A percentile compares a stretch with the other conserved stretches of the same genome.
These are phyloP conservation scores for Dipodomys spectabilis DNA, from an alignment of 2,113 vertebrate genomes.

Conservation along the genomic window DNA sequence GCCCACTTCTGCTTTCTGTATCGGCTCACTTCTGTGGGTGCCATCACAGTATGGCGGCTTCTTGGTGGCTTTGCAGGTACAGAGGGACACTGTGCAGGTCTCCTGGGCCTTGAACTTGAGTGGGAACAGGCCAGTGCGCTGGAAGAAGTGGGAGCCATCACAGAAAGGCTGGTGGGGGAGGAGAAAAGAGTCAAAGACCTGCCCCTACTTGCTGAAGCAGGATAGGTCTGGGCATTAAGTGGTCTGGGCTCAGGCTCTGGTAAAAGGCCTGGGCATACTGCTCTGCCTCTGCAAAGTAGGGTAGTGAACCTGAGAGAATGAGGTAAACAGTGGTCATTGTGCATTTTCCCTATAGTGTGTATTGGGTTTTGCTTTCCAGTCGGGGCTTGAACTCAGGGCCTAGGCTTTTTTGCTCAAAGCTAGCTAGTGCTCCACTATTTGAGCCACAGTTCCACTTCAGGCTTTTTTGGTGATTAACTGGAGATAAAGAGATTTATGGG, in stretches of 20 bases:
- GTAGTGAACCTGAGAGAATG: neutral
- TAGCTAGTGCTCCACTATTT: no score
- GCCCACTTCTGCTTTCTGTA: slow-evolving; percentile 74
- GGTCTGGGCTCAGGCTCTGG: neutral
- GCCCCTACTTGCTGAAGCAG: no score
- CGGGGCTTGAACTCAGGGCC: neutral
- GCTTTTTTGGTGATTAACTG: no score
- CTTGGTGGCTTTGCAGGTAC: slow-evolving; percentile 91
- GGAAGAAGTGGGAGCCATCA: slow-evolving; percentile 89
- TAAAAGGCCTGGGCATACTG: neutral
- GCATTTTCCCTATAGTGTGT: neutral
- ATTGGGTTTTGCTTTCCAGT: neutral
- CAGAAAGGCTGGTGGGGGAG: slow-evolving; percentile 90
- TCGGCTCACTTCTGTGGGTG: slow-evolving; percentile 86
- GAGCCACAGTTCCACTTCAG: no score
- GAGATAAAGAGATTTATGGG: no score
- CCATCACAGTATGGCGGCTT: slow-evolving; percentile 91
- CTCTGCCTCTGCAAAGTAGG: no score
- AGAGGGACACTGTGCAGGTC: slow-evolving; percentile 84
- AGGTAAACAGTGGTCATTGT: neutral
- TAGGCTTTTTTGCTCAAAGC: neutral
- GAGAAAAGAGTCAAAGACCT: neutral
- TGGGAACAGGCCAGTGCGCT: slow-evolving; percentile 84
- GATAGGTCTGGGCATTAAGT: neutral
- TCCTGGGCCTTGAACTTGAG: slow-evolving; percentile 87